phyloP scores from a whole-genome alignment of 2,888 invertebrate species.

The Rhamnusium bicolor region DNA sequence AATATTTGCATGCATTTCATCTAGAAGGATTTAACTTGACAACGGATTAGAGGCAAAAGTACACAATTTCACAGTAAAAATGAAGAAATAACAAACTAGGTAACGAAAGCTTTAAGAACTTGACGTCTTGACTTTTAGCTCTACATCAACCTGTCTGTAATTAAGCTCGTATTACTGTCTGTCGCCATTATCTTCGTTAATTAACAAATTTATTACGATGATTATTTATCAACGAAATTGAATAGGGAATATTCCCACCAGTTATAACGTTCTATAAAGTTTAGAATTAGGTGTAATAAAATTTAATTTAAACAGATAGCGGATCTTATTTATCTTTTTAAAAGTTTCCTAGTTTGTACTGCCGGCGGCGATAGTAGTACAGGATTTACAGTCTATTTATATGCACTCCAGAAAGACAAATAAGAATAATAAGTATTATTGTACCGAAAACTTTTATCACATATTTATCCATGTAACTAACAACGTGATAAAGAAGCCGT shows the following conservation, averaged over 20 bases:
- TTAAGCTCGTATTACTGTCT: neutral
- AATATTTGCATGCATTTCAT: neutral
- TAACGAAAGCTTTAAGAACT: neutral
- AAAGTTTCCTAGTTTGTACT: neutral
- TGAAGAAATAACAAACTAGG: neutral
- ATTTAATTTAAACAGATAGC: neutral
- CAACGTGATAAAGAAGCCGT: too few relatives aligned
- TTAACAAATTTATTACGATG: neutral
- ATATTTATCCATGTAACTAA: too few relatives aligned
- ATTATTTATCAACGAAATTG: neutral
- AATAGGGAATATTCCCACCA: conserved; percentile 12
- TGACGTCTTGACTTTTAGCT: neutral
- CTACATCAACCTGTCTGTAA: neutral
- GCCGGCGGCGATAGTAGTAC: neutral
- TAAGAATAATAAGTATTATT: neutral
- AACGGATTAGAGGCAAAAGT: neutral
- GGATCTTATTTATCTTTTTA: conserved; percentile 8
- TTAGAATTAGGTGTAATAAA: neutral
- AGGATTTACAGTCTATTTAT: neutral
- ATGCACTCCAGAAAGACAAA: neutral
- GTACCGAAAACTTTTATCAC: too few relatives aligned
- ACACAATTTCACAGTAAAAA: neutral
- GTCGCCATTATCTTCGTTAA: neutral
- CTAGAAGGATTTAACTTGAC: neutral
- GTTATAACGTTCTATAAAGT: neutral